Evolutionary conservation across 2,797 vertebrate species (phyloP), one percentile per base, ranked within the genome.

Genomic region (Channa striata): DNA sequence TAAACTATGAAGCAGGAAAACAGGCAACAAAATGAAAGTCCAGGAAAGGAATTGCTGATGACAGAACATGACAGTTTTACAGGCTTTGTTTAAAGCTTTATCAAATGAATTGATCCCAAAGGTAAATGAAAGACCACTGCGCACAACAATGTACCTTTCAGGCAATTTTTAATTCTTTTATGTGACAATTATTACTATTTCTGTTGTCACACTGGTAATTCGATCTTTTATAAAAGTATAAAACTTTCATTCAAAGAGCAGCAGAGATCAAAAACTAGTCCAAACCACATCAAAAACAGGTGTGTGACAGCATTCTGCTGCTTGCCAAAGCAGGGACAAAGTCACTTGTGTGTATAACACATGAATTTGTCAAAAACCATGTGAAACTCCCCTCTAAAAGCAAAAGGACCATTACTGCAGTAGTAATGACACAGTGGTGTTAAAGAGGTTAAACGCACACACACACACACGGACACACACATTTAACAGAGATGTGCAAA

Each of bases 171-270:
- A 51, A 8, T 25, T 33, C 59, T 70, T 81, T 71, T 37, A 72
- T 78, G 69, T 69, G 54, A 43, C 42, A 54, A 42, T 59, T 78
- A 71, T 78, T 2, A 72, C 58, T 74, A 52, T 68, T 54, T 71
- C 58, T 69, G 30, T 62, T 51, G 40, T 60, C 12, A 36, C 39
- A 67, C 50, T 59, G 46, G 62, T 71, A 67, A 71, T 69, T 84
- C 37, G 74, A 59, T 76, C 49, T 74, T 60, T 71, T 59, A 78
- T 84, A 78, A 40, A 74, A 77, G 67, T 30, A 40, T 60, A 74
- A 19, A 40, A 39, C 78, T 83, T 69, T 76, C 70, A 81, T 71
- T 72, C 47, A 81, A 78, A 80, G 70, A n/a, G 25, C 43, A 1
- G 46, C 6, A 44, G 51, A 61, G 63, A 81, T 83, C 62, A 76